Evolutionary conservation across 37 sponge, comb jelly and placozoan species (phyloP), one percentile per base, ranked within the genome.

Genomic region (Agelas oroides): DNA sequence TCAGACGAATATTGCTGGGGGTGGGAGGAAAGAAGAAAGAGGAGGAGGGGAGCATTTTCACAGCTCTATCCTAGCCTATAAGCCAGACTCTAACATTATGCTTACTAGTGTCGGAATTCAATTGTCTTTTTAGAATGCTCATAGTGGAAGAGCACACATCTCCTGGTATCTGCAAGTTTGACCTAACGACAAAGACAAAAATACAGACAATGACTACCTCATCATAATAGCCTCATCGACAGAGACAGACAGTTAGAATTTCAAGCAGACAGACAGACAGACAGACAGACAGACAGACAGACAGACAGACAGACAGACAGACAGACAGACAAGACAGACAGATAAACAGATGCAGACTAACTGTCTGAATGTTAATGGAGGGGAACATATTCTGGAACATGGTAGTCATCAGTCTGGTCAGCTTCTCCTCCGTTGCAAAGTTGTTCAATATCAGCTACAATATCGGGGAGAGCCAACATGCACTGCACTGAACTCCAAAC

Each of bases 91-190:
- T n/a, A n/a, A n/a, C n/a, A n/a, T n/a, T n/a, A 17, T 6, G 84
- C 96, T 90, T 53, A 96, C 96, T 90, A 96, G 71, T 96, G 96
- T 27, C 96, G 39, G 52, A 93, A 75, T 1, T 96, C 84, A 24
- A 96, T 32, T 15, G 32, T 56, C 3, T 83, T 75, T n/a, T 68
- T 83, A 0, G 84, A 91, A 19, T 75, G 30, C 65, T 90, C 64
- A 68, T 72, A 87, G 33, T 83, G 37, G 34, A 93, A 32, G 25
- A 96, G 81, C 17, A 96, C 85, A 87, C 96, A 96, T 14, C 96
- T 35, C 54, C 53, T 88, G 34, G 93, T 87, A 38, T 76, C 71
- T 5, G 88, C 62, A 25, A 96, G 71, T 23, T 95, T 83, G 15
- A 95, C 91, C 96, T 95, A 38, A 27, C n/a, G n/a, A n/a, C n/a